Evolutionary conservation across 2,888 invertebrate genomes (phyloP).

Genomic region (Halocaridina rubra): DNA sequence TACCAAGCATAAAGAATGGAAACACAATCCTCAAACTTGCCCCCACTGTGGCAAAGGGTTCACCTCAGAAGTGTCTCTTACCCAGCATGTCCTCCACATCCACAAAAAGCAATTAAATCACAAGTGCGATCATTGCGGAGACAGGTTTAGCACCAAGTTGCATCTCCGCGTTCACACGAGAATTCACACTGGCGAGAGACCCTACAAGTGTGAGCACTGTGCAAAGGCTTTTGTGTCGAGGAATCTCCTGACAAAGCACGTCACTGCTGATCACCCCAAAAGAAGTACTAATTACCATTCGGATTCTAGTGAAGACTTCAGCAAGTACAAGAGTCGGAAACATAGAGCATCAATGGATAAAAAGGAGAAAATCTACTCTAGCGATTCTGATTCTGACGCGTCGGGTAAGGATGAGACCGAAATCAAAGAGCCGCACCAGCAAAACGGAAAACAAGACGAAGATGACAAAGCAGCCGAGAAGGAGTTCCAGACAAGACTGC

Average conservation of each 20-base stretch:
- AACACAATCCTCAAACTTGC: slow-evolving; percentile 63
- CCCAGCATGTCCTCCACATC: slow-evolving; percentile 63
- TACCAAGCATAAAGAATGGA: slow-evolving; percentile 63
- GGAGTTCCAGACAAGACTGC: slow-evolving; percentile 47
- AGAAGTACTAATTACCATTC: slow-evolving; percentile 30
- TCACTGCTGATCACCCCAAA: slow-evolving; percentile 35
- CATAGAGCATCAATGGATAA: slow-evolving; percentile 27
- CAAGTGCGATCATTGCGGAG: slow-evolving; percentile 61
- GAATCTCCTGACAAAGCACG: slow-evolving; percentile 80
- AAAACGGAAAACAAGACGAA: slow-evolving; percentile 35
- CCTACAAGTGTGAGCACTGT: slow-evolving; percentile 73
- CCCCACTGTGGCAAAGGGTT: slow-evolving; percentile 62
- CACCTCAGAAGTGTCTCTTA: slow-evolving; percentile 61
- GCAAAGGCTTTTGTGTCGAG: slow-evolving; percentile 84
- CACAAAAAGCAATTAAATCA: slow-evolving; percentile 61
- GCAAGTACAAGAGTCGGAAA: slow-evolving; percentile 49
- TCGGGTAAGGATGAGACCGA: slow-evolving; percentile 15
- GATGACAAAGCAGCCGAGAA: slow-evolving; percentile 52
- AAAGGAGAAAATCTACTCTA: slow-evolving; percentile 11
- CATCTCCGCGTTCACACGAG: slow-evolving; percentile 59
- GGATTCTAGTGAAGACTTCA: slow-evolving; percentile 41
- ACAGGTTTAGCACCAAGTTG: slow-evolving; percentile 46
- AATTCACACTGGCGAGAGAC: slow-evolving; percentile 57
- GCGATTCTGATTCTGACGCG: slow-evolving; percentile 40
- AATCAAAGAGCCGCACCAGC: background rate